These are phyloP conservation scores for Myrmecobius fasciatus DNA, from an alignment of 2,113 vertebrate species.

Conservation along the genomic window DNA sequence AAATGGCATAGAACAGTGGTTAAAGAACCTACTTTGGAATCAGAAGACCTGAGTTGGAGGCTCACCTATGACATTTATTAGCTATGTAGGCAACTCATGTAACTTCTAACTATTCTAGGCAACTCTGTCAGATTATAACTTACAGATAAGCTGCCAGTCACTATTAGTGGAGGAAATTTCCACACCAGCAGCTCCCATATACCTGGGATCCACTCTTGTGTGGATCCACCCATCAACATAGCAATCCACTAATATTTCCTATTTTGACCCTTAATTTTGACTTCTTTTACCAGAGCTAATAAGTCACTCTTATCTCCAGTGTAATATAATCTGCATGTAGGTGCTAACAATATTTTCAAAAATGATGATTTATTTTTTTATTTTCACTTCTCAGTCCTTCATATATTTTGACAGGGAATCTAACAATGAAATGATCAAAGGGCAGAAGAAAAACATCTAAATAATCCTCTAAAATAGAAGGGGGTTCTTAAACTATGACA, in stretches of 20 bases:
- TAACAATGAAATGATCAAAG: background rate
- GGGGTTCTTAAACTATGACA: too few relatives aligned
- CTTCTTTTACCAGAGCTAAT: slow-evolving; percentile 1
- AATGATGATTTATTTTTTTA: background rate
- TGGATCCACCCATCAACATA: background rate
- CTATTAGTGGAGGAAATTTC: background rate
- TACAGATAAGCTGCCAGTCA: background rate
- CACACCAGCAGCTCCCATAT: background rate
- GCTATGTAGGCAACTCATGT: background rate
- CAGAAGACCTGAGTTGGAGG: background rate
- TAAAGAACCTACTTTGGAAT: background rate
- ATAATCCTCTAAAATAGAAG: too few relatives aligned
- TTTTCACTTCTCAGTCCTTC: background rate
- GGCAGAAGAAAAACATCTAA: background rate
- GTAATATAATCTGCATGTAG: background rate
- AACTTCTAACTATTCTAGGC: background rate
- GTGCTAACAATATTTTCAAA: too few relatives aligned
- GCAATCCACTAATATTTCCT: background rate
- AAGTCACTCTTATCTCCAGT: background rate
- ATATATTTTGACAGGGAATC: background rate
- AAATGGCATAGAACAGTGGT: background rate
- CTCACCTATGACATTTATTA: background rate
- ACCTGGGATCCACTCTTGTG: background rate
- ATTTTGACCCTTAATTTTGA: background rate
- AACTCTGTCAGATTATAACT: background rate